A percentile compares a stretch with the other conserved stretches of the same genome.
These are phyloP conservation scores for Mixornis gularis DNA, from an alignment of 2,113 vertebrate species.

Conservation along the genomic window DNA sequence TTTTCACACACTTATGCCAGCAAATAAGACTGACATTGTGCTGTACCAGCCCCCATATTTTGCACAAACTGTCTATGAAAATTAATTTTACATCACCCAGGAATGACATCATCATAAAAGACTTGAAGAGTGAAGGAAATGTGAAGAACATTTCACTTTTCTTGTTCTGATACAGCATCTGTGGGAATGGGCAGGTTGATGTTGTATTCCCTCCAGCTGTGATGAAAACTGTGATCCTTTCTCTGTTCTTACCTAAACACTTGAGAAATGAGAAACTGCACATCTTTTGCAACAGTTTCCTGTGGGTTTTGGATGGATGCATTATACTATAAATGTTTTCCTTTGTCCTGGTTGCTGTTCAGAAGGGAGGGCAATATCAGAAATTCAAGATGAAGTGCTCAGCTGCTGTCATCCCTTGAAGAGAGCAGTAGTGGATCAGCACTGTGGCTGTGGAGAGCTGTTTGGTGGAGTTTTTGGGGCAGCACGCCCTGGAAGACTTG, in stretches of 20 bases:
- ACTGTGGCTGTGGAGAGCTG: background rate
- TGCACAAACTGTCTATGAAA: background rate
- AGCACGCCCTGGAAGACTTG: background rate
- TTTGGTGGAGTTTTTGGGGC: background rate
- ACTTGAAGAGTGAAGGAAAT: background rate
- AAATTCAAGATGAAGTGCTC: background rate
- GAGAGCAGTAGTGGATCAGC: background rate
- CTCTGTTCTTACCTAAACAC: background rate
- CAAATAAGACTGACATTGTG: background rate
- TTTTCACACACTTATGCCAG: background rate
- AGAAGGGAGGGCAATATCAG: background rate
- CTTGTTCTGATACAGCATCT: background rate
- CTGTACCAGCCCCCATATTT: background rate
- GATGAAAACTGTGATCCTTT: background rate
- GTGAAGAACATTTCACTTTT: background rate
- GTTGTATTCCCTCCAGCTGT: background rate
- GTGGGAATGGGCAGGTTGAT: background rate
- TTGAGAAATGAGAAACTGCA: background rate
- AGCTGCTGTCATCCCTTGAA: background rate
- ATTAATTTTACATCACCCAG: background rate
- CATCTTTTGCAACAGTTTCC: background rate
- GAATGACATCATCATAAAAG: background rate
- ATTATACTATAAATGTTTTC: background rate
- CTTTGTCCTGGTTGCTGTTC: background rate
- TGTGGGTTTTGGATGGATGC: background rate